phyloP scores from a whole-genome alignment of 1,140 invertebrate species.

The Stegodyphus mimosarum region DNA sequence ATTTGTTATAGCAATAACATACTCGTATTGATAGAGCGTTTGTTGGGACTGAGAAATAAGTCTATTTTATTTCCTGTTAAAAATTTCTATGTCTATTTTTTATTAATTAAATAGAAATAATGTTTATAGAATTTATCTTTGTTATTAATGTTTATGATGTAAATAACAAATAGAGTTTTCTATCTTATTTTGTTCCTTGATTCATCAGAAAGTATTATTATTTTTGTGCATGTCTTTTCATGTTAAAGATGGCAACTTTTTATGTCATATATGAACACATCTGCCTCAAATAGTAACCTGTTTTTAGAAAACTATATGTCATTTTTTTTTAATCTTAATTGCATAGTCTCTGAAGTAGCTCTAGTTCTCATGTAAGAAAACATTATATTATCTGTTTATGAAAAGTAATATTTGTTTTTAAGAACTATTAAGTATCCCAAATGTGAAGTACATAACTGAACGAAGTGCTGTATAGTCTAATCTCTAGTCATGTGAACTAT shows the following conservation, averaged over 20 bases:
- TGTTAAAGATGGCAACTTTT: conserved; percentile 25
- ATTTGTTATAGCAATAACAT: conserved; percentile 3
- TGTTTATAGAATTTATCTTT: conserved; percentile 20
- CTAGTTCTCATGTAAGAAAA: too few species aligned
- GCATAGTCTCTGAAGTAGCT: too few species aligned
- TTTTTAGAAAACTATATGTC: too few species aligned
- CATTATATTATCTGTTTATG: too few species aligned
- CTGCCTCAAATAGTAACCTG: too few species aligned
- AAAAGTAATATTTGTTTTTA: too few species aligned
- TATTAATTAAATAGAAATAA: background rate
- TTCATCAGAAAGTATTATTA: conserved; percentile 24
- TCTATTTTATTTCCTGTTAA: conserved; percentile 7
- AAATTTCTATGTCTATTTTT: conserved; percentile 23
- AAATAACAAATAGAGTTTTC: conserved; percentile 3
- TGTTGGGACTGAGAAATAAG: background rate
- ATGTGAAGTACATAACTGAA: background rate
- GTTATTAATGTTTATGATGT: conserved; percentile 20
- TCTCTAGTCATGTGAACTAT: background rate
- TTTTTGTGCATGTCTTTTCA: background rate
- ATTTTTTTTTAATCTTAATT: too few species aligned
- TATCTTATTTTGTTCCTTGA: conserved; percentile 29
- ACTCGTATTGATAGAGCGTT: background rate
- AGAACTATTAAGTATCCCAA: too few species aligned
- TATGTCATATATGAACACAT: background rate
- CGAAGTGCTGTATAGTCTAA: background rate